These are phyloP conservation scores for Sipha maydis DNA, from an alignment of 2,888 invertebrate genomes.

Conservation along the genomic window DNA sequence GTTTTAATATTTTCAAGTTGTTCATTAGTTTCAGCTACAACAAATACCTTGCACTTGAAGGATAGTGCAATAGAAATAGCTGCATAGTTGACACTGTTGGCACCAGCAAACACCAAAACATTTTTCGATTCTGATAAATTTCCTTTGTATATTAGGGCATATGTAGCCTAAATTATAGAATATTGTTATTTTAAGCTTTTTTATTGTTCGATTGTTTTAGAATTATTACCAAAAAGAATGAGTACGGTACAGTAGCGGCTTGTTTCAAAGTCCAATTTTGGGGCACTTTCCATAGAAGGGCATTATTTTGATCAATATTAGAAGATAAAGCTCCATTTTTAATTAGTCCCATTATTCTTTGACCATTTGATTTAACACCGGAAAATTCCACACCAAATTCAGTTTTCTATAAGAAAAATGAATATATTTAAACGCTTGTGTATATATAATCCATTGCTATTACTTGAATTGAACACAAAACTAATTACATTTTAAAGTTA, in stretches of 20 bases:
- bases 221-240: constrained; percentile 68
- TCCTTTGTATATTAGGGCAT: constrained; percentile 55
- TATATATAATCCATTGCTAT: too few relatives aligned
- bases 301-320: constrained; percentile 64
- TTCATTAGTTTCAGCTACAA: constrained; percentile 43
- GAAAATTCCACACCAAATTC: constrained; percentile 63
- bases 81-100: constrained; percentile 50
- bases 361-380: constrained; percentile 62
- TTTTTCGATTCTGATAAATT: constrained; percentile 49
- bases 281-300: constrained; percentile 69
- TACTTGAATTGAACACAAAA: too few relatives aligned
- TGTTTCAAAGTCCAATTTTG: constrained; percentile 70
- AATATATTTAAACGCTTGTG: not conserved
- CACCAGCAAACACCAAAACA: constrained; percentile 50
- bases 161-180: constrained; percentile 44
- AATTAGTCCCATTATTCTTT: constrained; percentile 65
- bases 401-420: constrained; percentile 54
- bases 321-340: constrained; percentile 63
- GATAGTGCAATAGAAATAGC: constrained; percentile 57
- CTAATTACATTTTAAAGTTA: not conserved
- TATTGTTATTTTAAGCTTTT: too few relatives aligned
- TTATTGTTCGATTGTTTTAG: not conserved
- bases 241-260: constrained; percentile 71
- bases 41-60: constrained; percentile 58
- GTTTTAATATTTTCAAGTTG: constrained; percentile 57